Conservation (phyloP, 2,888 invertebrate species). For the Heliconius hortense region DNA sequence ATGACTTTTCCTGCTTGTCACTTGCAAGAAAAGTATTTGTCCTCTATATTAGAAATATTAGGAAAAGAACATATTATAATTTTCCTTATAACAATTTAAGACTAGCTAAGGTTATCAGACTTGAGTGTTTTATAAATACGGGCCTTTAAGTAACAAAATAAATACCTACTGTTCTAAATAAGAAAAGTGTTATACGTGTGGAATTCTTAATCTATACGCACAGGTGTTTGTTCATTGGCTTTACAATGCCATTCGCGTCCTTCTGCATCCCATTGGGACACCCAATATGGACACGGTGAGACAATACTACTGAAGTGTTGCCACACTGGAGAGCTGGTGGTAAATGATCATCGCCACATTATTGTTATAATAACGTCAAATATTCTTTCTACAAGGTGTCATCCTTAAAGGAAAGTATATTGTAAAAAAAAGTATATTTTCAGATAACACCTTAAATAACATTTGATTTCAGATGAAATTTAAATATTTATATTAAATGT, state of each 20-base stretch:
- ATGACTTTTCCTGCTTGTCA: not conserved
- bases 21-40: not conserved
- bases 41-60: too few species aligned
- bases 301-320: conserved; percentile 28
- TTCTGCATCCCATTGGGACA: conserved; percentile 27
- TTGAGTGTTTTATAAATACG: too few species aligned
- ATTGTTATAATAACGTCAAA: conserved; percentile 2
- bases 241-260: conserved; percentile 37
- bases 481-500: too few species aligned
- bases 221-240: conserved; percentile 33
- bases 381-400: not conserved
- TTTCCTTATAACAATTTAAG: too few species aligned
- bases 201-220: conserved; percentile 40
- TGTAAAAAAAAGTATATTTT: too few species aligned
- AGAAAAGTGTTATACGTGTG: not conserved
- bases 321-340: too few species aligned
- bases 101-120: too few species aligned
- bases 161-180: not conserved
- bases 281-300: conserved; percentile 28
- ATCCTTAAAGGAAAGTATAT: too few species aligned
- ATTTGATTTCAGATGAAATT: too few species aligned
- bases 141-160: not conserved
- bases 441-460: too few species aligned
- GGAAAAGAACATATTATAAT: too few species aligned
- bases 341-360: too few species aligned